These are phyloP conservation scores for Noctilio leporinus DNA, from an alignment of 2,113 vertebrate species.

Conservation along the genomic window DNA sequence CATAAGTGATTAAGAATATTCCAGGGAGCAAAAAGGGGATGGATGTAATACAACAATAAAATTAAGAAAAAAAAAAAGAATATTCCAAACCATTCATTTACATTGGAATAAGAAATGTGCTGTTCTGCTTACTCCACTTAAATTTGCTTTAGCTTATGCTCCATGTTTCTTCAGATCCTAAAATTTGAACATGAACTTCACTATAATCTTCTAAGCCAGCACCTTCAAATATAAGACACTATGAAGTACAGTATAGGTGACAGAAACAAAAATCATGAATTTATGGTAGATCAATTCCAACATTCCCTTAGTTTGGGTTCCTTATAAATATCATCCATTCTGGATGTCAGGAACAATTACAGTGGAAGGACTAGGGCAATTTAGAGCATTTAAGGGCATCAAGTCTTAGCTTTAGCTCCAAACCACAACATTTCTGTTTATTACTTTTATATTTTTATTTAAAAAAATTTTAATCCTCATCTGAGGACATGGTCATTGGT, in stretches of 20 bases:
- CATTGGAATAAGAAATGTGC: not conserved
- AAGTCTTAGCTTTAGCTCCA: not conserved
- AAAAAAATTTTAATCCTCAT: no score
- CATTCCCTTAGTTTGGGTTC: not conserved
- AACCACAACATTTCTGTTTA: not conserved
- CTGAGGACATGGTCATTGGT: no score
- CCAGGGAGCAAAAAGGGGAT: no score
- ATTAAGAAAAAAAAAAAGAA: no score
- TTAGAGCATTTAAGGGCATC: not conserved
- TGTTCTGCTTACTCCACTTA: conserved; percentile 74
- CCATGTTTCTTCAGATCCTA: conserved; percentile 88
- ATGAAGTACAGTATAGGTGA: conserved; percentile 73
- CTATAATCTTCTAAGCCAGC: conserved; percentile 84
- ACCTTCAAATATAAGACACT: conserved; percentile 84
- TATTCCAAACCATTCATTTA: not conserved
- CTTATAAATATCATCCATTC: not conserved
- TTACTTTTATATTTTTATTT: no score
- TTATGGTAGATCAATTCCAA: not conserved
- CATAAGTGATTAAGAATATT: not conserved
- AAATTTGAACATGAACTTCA: conserved; percentile 85
- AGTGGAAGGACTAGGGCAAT: not conserved
- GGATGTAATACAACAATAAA: no score
- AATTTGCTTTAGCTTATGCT: conserved; percentile 75
- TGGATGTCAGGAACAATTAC: not conserved
- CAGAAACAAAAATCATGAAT: not conserved